Evolutionary conservation across 2,113 vertebrate species (phyloP), one percentile per base, ranked within the genome.

Genomic region (Chelonoidis abingdonii): DNA sequence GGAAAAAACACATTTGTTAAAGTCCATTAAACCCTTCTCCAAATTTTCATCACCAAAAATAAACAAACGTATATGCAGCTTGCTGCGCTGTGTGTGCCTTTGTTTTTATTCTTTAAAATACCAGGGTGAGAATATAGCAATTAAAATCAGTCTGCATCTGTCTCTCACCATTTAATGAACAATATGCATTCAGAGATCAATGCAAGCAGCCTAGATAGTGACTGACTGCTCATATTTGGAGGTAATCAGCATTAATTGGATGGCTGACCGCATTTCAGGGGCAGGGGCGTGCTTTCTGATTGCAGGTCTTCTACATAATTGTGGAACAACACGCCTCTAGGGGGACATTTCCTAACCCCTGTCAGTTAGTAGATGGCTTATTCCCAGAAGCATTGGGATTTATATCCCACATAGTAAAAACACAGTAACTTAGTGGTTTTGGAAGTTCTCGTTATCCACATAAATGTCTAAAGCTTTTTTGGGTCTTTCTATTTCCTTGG

Each of bases 241-340:
- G 54, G 50, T 21, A 52, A 44, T 6, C 17, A 24, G n/a, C 79
- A 57, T 57, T 31, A 88, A 44, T 10, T 35, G 25, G 0, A 0
- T 47, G 80, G 38, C 38, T 90, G 84, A 44, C 25, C 76, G 24
- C 31, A 19, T 10, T 16, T 25, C 59, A 80, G 21, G 14, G 14
- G 8, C 6, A 13, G 49, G 5, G 4, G 29, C 6, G 6, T 6
- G 59, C 59, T 35, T 65, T 35, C 62, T 65, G 62, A 65, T 65
- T 17, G 31, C 62, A 65, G 62, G 31, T 65, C 62, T 65, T 65
- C 16, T 14, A 35, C 31, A 35, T 57, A 35, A 65, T 35, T 35
- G 29, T 65, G 29, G 14, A 65, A 35, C 5, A 14, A 31, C 31
- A 35, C 8, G 31, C 62, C 14, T 65, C 31, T 65, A 35, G 31